A percentile compares a stretch with the other conserved stretches of the same genome.
Evolutionary conservation across 2,113 vertebrate genomes (phyloP).

Genomic region (Arizona elegans): DNA sequence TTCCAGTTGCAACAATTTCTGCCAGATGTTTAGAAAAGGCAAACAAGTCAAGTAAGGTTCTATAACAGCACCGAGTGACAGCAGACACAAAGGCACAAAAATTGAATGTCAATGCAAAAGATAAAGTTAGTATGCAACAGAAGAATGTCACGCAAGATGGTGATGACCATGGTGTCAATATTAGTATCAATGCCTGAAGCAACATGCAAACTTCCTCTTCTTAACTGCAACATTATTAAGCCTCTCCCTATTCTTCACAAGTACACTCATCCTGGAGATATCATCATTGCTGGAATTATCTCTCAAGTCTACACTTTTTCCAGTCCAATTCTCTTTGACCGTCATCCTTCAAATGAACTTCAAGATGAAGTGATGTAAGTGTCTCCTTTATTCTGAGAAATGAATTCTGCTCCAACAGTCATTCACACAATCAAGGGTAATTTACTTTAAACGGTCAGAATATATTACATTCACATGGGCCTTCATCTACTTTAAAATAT

Average conservation of each 20-base stretch:
- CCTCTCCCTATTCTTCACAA: neutral
- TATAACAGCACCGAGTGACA: no score
- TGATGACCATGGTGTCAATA: neutral
- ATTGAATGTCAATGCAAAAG: no score
- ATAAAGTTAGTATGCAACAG: no score
- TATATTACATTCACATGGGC: neutral
- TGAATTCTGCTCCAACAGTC: neutral
- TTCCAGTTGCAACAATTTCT: no score
- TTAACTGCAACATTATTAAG: neutral
- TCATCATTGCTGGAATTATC: neutral
- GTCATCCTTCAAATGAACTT: neutral
- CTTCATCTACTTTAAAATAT: neutral
- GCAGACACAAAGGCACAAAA: no score
- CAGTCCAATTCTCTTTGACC: neutral
- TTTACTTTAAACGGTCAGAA: neutral
- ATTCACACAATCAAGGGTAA: neutral
- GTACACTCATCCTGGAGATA: neutral
- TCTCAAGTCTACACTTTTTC: neutral
- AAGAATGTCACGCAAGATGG: neutral
- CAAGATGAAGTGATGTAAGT: neutral
- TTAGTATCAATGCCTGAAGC: neutral
- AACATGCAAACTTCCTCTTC: neutral
- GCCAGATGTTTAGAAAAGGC: no score
- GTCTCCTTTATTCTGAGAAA: neutral
- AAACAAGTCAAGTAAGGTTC: no score